These are phyloP conservation scores for Eilema caniola DNA, from an alignment of 2,888 invertebrate species.

Conservation along the genomic window DNA sequence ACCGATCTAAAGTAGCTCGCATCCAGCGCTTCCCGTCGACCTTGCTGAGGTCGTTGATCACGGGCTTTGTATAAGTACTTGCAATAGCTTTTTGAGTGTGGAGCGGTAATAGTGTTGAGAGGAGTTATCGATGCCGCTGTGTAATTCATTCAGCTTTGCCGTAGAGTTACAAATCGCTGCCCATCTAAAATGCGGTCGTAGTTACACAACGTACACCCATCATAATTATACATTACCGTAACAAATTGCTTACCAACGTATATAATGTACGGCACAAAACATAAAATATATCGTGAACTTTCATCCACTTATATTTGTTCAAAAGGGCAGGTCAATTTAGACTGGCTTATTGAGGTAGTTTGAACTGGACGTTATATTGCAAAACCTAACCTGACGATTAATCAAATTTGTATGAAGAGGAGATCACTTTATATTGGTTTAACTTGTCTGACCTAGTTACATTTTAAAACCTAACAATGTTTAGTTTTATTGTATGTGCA, in stretches of 20 bases:
- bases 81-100: no score
- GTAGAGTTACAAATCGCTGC: neutral
- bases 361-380: neutral
- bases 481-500: neutral
- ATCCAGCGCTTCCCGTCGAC: no score
- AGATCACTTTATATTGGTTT: neutral
- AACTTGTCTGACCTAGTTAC: neutral
- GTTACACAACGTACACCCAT: neutral
- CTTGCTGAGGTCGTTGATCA: no score
- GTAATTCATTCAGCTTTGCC: neutral
- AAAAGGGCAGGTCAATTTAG: neutral
- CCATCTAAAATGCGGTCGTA: neutral
- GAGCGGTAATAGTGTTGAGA: no score
- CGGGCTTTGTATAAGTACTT: no score
- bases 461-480: neutral
- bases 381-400: neutral
- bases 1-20: no score
- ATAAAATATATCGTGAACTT: slow-evolving; percentile 8
- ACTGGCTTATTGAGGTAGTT: neutral
- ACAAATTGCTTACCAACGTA: slow-evolving; percentile 1
- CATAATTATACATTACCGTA: slow-evolving; percentile 3
- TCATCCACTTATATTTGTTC: neutral
- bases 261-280: neutral
- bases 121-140: neutral
- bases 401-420: neutral